A percentile compares a stretch with the other conserved stretches of the same genome.
These are phyloP conservation scores for Eristalis intricaria DNA, from an alignment of 2,888 invertebrate species.

Conservation along the genomic window DNA sequence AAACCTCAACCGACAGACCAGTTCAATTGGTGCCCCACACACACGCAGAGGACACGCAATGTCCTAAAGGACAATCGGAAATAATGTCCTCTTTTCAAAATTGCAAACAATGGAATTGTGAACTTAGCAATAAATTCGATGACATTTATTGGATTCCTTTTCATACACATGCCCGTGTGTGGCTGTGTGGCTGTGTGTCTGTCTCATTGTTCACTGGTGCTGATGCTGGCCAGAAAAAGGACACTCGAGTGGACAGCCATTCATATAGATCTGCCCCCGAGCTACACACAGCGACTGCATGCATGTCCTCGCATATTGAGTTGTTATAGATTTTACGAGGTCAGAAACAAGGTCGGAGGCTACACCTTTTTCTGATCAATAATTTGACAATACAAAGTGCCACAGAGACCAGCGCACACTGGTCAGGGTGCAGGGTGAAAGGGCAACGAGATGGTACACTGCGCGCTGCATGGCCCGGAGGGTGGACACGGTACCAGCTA, in stretches of 20 bases:
- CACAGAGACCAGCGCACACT: constrained; percentile 42
- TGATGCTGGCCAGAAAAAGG: constrained; percentile 65
- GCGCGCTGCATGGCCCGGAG: not conserved
- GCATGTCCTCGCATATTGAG: constrained; percentile 61
- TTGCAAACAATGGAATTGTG: constrained; percentile 77
- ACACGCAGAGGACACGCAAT: constrained; percentile 22
- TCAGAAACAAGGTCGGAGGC: constrained; percentile 69
- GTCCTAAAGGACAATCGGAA: constrained; percentile 68
- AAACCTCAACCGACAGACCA: constrained; percentile 51
- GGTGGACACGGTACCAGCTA: not conserved
- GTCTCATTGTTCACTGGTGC: constrained; percentile 54
- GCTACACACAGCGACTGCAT: constrained; percentile 17
- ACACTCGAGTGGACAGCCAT: constrained; percentile 63
- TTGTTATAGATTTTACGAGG: constrained; percentile 72
- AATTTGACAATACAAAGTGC: constrained; percentile 72
- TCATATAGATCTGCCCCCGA: constrained; percentile 49
- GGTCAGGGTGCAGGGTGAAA: constrained; percentile 21
- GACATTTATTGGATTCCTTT: constrained; percentile 80
- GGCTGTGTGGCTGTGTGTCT: constrained; percentile 10
- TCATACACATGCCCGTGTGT: too few relatives aligned
- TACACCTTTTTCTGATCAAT: constrained; percentile 72
- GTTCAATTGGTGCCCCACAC: constrained; percentile 53
- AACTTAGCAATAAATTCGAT: constrained; percentile 80
- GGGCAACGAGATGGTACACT: constrained; percentile 48
- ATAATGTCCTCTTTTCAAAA: constrained; percentile 72